These are phyloP conservation scores for Eristalinus aeneus DNA, from an alignment of 2,888 invertebrate genomes.

Conservation along the genomic window DNA sequence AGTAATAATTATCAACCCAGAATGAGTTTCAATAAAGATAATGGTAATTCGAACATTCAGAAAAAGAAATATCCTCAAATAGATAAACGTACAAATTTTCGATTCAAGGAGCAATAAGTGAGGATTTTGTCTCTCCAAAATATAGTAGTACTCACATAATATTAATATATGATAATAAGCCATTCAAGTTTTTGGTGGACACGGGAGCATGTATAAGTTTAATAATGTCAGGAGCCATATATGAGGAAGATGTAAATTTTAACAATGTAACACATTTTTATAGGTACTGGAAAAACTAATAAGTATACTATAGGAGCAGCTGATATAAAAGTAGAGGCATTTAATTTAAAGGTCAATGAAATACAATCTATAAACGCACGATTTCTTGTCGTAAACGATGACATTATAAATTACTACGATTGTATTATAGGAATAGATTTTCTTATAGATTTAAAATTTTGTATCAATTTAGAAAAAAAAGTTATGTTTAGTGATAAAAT, in stretches of 20 bases:
- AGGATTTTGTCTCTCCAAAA: not conserved
- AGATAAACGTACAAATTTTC: conserved; percentile 24
- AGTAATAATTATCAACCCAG: not conserved
- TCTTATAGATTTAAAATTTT: too few species aligned
- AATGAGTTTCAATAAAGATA: not conserved
- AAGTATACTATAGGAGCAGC: conserved; percentile 12
- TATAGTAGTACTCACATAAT: conserved; percentile 10
- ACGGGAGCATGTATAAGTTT: conserved; percentile 18
- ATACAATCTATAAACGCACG: not conserved
- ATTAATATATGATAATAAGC: conserved; percentile 6
- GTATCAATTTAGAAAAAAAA: conserved; percentile 24
- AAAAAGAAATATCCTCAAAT: not conserved
- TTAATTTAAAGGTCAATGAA: not conserved
- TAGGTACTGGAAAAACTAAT: conserved; percentile 24
- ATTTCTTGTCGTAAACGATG: conserved; percentile 26
- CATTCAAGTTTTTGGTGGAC: conserved; percentile 3
- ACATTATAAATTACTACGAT: too few species aligned
- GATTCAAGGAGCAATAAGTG: conserved; percentile 22
- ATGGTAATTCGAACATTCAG: not conserved
- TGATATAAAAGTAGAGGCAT: conserved; percentile 13
- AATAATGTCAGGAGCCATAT: conserved; percentile 20
- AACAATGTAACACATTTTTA: conserved; percentile 11
- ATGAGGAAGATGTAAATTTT: conserved; percentile 21
- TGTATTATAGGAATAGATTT: too few species aligned
- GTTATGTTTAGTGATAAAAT: conserved; percentile 18